Base-by-base conservation (phyloP, 2,797 vertebrate species). In the Chrysolophus pictus region DNA sequence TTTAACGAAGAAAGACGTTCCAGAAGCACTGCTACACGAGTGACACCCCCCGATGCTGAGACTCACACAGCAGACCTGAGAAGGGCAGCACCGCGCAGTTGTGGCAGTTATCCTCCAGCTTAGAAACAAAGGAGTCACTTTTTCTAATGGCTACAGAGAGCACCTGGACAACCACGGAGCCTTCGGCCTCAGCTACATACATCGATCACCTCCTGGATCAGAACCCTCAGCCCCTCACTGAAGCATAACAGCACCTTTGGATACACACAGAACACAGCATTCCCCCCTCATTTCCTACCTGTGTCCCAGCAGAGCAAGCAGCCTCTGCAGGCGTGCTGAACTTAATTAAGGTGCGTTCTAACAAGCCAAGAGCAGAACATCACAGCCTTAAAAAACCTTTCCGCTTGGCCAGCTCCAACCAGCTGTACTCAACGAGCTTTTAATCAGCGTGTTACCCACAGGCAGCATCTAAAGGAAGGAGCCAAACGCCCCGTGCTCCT, bases 91-190 rank as follows among this genome's bases (percentile, higher is more conserved):
- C 6, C 4, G 33, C 49, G 26, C 2, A 59, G 2, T 4, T 0
- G 0, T 1, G 7, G 41, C 21, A 79, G 60, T 59, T 18, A 17
- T 1, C 0, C 11, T 9, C 5, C 2, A 2, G 22, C 60, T 11
- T 2, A 10, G 22, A 4, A 7, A 26, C 28, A 23, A 56, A 15
- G 7, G 60, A 35, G 21, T 33, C 1, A 0, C 17, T 14, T 33
- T 26, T 51, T 24, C 5, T 18, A 15, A 29, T 39, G 35, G 31
- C 56, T 55, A 53, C 74, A 24, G 46, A 56, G 70, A 71, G 35
- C 53, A 62, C 58, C 58, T 4, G 31, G 62, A 39, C 22, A 31
- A 60, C 6, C 2, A 1, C 49, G 39, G 21, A 19, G 24, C 58
- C 72, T 49, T 24, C n/a, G 60, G 39, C 65, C 80, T 67, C 17